Evolutionary conservation across 2,113 vertebrate species (phyloP).

Genomic region (Bothrops jararaca): DNA sequence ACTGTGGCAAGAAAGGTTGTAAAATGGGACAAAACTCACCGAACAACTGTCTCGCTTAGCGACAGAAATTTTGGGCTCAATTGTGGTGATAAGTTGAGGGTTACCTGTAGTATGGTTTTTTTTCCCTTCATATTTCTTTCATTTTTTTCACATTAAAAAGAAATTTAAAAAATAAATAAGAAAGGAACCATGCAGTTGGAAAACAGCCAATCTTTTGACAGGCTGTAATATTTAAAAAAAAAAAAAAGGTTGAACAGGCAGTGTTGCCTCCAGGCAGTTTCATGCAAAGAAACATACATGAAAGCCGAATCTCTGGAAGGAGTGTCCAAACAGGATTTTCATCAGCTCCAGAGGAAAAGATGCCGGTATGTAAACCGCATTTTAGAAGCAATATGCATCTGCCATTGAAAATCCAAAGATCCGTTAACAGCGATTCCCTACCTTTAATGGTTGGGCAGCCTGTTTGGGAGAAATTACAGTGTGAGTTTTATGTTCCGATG

Average conservation of each 20-base stretch:
- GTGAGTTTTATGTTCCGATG: conserved; percentile 74
- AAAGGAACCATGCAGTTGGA: too few relatives aligned
- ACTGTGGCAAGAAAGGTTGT: too few relatives aligned
- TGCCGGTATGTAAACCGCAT: neutral
- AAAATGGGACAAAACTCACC: too few relatives aligned
- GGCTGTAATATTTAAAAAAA: neutral
- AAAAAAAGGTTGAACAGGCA: neutral
- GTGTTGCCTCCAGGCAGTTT: neutral
- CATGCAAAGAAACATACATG: neutral
- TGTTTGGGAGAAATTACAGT: conserved; percentile 71
- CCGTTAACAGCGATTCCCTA: conserved; percentile 39
- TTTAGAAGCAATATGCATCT: neutral
- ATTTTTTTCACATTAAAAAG: too few relatives aligned
- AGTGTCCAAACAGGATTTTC: neutral
- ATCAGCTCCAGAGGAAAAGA: neutral
- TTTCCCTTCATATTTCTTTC: too few relatives aligned
- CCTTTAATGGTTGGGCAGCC: conserved; percentile 70
- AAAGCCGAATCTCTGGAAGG: neutral
- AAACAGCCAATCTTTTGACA: neutral
- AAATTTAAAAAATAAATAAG: too few relatives aligned
- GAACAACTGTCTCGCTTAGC: too few relatives aligned
- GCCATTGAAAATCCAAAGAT: neutral
- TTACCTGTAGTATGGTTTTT: too few relatives aligned
- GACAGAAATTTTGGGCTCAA: too few relatives aligned
- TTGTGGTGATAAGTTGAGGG: too few relatives aligned